Evolutionary conservation across 2,797 vertebrate genomes (phyloP).

Genomic region (Hemibagrus guttatus): DNA sequence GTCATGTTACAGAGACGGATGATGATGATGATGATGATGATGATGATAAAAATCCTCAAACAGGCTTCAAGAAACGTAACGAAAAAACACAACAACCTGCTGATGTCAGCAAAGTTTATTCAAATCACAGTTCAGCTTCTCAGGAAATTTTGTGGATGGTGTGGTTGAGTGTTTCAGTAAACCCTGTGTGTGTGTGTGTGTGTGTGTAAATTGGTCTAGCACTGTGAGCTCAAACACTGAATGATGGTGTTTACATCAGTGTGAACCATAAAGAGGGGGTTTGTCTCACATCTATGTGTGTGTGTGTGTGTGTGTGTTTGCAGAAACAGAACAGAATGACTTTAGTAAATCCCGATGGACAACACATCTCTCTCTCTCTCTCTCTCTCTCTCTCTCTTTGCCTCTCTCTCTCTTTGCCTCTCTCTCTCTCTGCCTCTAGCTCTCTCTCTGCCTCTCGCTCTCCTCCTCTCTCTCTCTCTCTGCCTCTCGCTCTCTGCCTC

Average conservation of each 20-base stretch:
- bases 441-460: neutral
- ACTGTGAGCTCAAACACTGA: conserved; percentile 11
- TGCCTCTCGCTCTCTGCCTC: neutral
- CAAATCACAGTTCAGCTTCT: neutral
- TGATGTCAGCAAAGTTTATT: neutral
- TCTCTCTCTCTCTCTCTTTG: neutral
- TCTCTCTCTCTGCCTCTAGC: neutral
- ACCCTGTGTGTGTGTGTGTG: neutral
- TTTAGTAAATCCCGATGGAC: conserved; percentile 32
- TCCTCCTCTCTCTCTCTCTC: conserved; percentile 2
- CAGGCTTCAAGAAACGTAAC: no score
- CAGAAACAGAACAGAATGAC: conserved; percentile 25
- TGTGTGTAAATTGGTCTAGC: conserved; percentile 22
- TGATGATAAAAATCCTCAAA: no score
- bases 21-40: no score
- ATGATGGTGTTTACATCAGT: conserved; percentile 35
- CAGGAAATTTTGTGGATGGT: neutral
- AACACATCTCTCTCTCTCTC: conserved; percentile 2
- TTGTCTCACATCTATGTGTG: conserved; percentile 28
- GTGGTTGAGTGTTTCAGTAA: neutral
- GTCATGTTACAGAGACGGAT: neutral
- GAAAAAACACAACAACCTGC: no score
- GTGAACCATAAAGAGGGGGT: conserved; percentile 15
- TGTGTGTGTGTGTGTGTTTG: conserved; percentile 21
- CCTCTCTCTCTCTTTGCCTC: neutral